Base-by-base conservation (phyloP, 30 jellyfish, hydroid and myxozoan species). In the Hydractinia symbiolongicarpus region DNA sequence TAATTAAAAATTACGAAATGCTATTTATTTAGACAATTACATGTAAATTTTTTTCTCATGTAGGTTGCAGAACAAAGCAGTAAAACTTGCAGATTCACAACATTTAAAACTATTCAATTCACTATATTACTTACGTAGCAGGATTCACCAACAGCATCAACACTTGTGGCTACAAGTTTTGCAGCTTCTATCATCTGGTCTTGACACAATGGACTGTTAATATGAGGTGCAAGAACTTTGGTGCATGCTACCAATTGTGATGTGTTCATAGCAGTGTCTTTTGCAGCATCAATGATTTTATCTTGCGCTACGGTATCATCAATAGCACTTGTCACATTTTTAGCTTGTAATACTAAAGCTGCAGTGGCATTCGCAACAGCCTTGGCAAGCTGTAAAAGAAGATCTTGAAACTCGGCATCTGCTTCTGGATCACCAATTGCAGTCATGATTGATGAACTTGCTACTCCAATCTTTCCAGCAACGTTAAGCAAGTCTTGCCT, bases 101-200 rank as follows among this genome's bases (percentile, higher is more conserved):
- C 74, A n/a, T 7, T 6, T 6, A 64, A 15, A 7, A 6, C 44
- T n/a, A 72, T 16, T 2, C 57, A 55, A 78, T 19, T 56, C 13
- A 61, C 8, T 11, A 61, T 51, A 60, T 50, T 40, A 89, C 97
- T 77, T 81, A 90, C 98, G 50, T 53, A 79, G 58, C 98, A 91
- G 14, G 98, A 54, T 8, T 83, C 87, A 55, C 82, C 82, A 9
- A 91, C 95, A 21, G 96, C 98, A 66, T 86, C 98, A 8, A 91
- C 98, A 83, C 96, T 91, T 4, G 96, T 72, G 4, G 98, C 96
- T 7, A 91, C 98, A 88, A 91, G 67, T 81, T 91, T 91, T 57
- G 98, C 95, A 8, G 98, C 85, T 76, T 91, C 98, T 50, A 91
- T 86, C 98, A 91, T 91, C 52, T 91, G 96, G 71, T 91, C 98